Base-by-base conservation (phyloP, 2,113 vertebrate species). In the Oreochromis tanganicae region DNA sequence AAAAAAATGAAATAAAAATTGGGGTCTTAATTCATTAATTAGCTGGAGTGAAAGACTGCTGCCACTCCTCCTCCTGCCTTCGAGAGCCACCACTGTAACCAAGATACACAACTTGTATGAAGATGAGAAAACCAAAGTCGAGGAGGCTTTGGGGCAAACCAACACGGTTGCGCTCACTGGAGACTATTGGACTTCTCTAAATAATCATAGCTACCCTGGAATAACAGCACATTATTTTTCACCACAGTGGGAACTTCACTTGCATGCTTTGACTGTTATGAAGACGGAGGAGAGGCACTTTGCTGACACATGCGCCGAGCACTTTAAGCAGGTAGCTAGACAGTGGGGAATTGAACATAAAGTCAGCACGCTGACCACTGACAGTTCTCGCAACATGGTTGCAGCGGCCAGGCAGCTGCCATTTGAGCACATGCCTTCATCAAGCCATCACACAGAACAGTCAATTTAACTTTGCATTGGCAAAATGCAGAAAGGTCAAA, bases 221-320 rank as follows among this genome's bases (percentile, higher is more conserved):
- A 57, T 57, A 57, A 57, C 55, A 57, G 12, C 55, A 14, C 0
- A 27, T 57, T 57, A 57, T 57, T 8, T 57, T 57, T 57, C 55
- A 57, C 24, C 12, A 57, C 24, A 57, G 55, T 1, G 24, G 55
- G 55, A 27, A 57, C 55, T 57, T 27, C 24, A 57, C 2, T 57
- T 2, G 7, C 24, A 1, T 57, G 55, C 0, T 57, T 3, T 57
- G 24, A 57, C 24, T 57, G 2, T 57, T 57, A 57, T 57, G 55
- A 2, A 57, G 55, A 57, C 0, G 1, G 12, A 57, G 13, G 24
- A 57, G 55, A 8, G 7, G 55, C 55, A 0, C 55, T 57, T 57
- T 0, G 0, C 24, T 0, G 13, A 57, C 3, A 57, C 2, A 4
- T 0, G 24, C 4, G 3, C 0, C 12, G 2, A 2, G 6, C 55